Evolutionary conservation across 1,140 invertebrate genomes (phyloP).

Genomic region (Bacillus rossius): DNA sequence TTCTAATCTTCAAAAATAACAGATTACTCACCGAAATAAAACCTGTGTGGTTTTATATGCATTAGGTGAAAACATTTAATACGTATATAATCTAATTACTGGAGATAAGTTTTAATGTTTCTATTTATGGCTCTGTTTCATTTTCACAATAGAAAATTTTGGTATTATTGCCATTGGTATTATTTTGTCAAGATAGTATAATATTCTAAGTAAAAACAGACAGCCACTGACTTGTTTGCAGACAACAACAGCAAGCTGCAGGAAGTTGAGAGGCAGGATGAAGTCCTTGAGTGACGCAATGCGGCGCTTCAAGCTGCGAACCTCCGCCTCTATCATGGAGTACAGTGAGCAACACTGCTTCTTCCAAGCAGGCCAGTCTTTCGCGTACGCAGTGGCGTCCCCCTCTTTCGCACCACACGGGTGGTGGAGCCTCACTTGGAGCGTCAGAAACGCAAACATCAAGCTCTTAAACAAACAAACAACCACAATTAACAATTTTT

Average conservation of each 20-base stretch:
- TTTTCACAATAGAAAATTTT: too few species aligned
- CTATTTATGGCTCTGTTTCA: too few species aligned
- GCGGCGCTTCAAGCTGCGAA: neutral
- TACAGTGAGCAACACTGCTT: conserved; percentile 29
- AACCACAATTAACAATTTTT: too few species aligned
- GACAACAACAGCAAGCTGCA: conserved; percentile 5
- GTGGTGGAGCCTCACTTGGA: conserved; percentile 37
- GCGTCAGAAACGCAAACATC: conserved; percentile 27
- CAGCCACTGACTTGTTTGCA: conserved; percentile 12
- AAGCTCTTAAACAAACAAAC: conserved; percentile 17
- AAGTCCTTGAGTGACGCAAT: neutral
- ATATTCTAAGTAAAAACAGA: too few species aligned
- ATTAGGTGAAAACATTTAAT: too few species aligned
- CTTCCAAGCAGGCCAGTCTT: conserved; percentile 31
- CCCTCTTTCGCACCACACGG: conserved; percentile 27
- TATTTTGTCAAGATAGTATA: too few species aligned
- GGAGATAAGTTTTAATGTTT: too few species aligned
- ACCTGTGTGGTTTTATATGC: too few species aligned
- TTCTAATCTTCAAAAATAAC: too few species aligned
- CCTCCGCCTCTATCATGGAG: conserved; percentile 19
- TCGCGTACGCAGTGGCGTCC: conserved; percentile 25
- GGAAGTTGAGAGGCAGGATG: neutral
- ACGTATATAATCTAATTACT: too few species aligned
- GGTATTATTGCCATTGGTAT: too few species aligned
- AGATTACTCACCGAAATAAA: too few species aligned